A percentile compares a stretch with the other conserved stretches of the same genome.
These are phyloP conservation scores for Alosa alosa DNA, from an alignment of 2,113 vertebrate genomes.

Conservation along the genomic window DNA sequence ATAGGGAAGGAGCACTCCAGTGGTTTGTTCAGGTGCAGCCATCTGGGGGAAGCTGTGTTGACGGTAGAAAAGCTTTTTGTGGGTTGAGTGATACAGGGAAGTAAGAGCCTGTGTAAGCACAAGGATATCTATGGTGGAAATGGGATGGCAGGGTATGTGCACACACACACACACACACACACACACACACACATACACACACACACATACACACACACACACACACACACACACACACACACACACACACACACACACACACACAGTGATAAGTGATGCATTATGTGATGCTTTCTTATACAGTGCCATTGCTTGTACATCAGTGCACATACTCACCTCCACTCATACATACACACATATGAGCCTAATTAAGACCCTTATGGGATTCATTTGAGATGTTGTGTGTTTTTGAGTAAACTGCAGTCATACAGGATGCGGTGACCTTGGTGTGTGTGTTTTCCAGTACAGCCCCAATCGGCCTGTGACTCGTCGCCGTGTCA, in stretches of 20 bases:
- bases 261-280: not conserved
- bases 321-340: not conserved
- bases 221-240: not conserved
- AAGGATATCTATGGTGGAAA: not conserved
- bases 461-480: conserved; percentile 87
- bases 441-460: conserved; percentile 68
- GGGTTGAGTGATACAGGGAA: not conserved
- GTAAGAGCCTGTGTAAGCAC: not conserved
- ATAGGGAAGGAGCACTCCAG: not conserved
- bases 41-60: not conserved
- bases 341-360: not conserved
- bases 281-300: no score
- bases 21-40: not conserved
- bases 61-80: not conserved
- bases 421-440: conserved; percentile 57
- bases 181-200: not conserved
- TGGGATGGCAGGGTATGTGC: no score
- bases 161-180: not conserved
- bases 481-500: conserved; percentile 95
- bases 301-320: not conserved
- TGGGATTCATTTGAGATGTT: not conserved
- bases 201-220: no score
- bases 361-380: not conserved
- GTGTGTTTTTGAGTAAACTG: not conserved
- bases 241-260: not conserved